A percentile compares a stretch with the other conserved stretches of the same genome.
Evolutionary conservation across 2,888 invertebrate species (phyloP).

Genomic region (Scaeva pyrastri): DNA sequence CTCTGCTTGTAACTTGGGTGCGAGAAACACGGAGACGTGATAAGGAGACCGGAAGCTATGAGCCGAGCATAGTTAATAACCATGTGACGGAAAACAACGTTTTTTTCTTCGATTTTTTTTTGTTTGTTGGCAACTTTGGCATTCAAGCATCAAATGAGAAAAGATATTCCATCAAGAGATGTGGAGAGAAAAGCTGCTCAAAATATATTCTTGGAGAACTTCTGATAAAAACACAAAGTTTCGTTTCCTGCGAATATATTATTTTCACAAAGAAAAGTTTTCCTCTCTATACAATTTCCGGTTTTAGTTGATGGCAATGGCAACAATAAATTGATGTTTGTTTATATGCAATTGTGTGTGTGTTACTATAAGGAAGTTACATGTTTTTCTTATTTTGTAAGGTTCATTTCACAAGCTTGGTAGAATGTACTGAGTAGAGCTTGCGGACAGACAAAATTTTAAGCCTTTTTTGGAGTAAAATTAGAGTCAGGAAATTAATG

Average conservation of each 20-base stretch:
- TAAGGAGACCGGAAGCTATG: slow-evolving; percentile 9
- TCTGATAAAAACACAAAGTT: slow-evolving; percentile 54
- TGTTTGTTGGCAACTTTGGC: too few species aligned
- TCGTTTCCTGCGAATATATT: slow-evolving; percentile 18
- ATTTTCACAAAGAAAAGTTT: slow-evolving; percentile 33
- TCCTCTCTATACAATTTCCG: not conserved
- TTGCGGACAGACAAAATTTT: too few species aligned
- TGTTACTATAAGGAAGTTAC: not conserved
- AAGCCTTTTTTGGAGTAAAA: too few species aligned
- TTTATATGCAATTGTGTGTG: too few species aligned
- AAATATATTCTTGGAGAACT: not conserved
- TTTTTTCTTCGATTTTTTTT: slow-evolving; percentile 2
- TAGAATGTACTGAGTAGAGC: too few species aligned
- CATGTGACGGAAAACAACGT: slow-evolving; percentile 54
- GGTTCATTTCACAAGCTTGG: slow-evolving; percentile 8
- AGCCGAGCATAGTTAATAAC: slow-evolving; percentile 53
- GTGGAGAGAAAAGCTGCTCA: not conserved
- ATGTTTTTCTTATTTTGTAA: not conserved
- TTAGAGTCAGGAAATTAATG: too few species aligned
- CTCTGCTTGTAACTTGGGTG: not conserved
- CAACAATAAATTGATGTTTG: slow-evolving; percentile 22
- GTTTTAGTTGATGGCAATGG: not conserved
- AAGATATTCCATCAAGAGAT: slow-evolving; percentile 6
- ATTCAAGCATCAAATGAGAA: slow-evolving; percentile 26
- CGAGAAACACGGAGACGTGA: not conserved